These are phyloP conservation scores for Upupa epops DNA, from an alignment of 2,113 vertebrate genomes.

Conservation along the genomic window DNA sequence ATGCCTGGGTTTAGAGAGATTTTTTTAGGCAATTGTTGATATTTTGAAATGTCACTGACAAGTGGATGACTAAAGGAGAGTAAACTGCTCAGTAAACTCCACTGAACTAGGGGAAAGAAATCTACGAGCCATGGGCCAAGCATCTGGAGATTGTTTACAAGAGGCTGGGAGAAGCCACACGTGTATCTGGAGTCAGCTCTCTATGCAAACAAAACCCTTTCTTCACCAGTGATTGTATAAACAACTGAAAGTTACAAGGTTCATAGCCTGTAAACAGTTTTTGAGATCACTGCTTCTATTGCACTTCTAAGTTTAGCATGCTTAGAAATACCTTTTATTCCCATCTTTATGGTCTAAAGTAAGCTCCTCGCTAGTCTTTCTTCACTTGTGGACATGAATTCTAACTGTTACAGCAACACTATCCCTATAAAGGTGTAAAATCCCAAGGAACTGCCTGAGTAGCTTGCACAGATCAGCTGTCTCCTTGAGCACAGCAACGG, in stretches of 20 bases:
- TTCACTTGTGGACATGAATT: neutral
- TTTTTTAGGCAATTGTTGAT: neutral
- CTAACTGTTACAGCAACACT: neutral
- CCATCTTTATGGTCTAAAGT: neutral
- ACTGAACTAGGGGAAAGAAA: neutral
- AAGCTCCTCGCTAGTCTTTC: neutral
- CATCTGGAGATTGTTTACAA: neutral
- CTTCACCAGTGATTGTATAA: neutral
- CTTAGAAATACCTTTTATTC: neutral
- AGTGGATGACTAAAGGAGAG: neutral
- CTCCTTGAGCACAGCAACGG: neutral
- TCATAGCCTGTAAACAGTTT: neutral
- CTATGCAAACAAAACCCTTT: neutral
- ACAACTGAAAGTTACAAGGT: neutral
- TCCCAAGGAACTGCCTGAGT: neutral
- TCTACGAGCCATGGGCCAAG: neutral
- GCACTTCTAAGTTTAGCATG: neutral
- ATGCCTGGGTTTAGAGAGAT: neutral
- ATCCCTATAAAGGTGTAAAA: neutral
- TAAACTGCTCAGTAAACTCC: neutral
- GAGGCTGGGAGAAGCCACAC: neutral
- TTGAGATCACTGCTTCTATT: neutral
- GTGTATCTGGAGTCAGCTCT: no score
- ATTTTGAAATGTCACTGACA: neutral
- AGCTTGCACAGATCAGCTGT: neutral